Percentiles rank a stretch among this genome's conserved stretches.
These are phyloP conservation scores for Gorsachius magnificus DNA, from an alignment of 2,797 vertebrate species.

Conservation along the genomic window DNA sequence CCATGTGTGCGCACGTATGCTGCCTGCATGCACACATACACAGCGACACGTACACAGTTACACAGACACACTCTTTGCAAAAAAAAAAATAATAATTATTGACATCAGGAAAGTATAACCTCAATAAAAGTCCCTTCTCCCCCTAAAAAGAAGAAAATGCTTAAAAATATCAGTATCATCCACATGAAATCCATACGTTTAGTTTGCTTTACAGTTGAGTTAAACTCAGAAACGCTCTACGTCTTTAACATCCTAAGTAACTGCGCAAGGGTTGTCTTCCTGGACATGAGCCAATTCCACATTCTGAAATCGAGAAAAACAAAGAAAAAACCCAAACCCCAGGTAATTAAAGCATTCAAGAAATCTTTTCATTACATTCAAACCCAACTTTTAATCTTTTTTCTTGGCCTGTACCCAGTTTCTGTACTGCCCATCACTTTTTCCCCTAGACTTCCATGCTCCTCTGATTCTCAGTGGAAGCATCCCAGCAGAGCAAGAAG, in stretches of 20 bases:
- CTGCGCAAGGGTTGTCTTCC: constrained; percentile 25
- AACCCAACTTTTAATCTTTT: background rate
- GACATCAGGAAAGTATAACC: constrained; percentile 64
- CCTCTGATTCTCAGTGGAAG: background rate
- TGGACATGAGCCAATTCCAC: constrained; percentile 50
- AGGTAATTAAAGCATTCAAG: background rate
- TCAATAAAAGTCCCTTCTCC: constrained; percentile 57
- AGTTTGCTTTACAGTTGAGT: constrained; percentile 54
- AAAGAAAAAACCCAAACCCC: background rate
- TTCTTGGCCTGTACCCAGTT: background rate
- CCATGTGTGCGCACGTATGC: background rate
- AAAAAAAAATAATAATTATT: constrained; percentile 28
- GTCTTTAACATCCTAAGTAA: constrained; percentile 55
- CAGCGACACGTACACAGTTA: background rate
- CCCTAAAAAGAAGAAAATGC: constrained; percentile 62
- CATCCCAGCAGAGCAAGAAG: background rate
- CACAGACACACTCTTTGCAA: constrained; percentile 63
- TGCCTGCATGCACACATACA: background rate
- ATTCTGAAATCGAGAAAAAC: constrained; percentile 53
- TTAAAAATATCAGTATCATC: constrained; percentile 65
- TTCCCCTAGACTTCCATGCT: background rate
- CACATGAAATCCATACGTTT: constrained; percentile 41
- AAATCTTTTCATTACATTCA: background rate
- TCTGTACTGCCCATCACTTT: background rate
- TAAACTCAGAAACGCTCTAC: constrained; percentile 56